A percentile compares a stretch with the other conserved stretches of the same genome.
These are phyloP conservation scores for Myotis lucifugus DNA, from an alignment of 2,113 vertebrate species.

Conservation along the genomic window DNA sequence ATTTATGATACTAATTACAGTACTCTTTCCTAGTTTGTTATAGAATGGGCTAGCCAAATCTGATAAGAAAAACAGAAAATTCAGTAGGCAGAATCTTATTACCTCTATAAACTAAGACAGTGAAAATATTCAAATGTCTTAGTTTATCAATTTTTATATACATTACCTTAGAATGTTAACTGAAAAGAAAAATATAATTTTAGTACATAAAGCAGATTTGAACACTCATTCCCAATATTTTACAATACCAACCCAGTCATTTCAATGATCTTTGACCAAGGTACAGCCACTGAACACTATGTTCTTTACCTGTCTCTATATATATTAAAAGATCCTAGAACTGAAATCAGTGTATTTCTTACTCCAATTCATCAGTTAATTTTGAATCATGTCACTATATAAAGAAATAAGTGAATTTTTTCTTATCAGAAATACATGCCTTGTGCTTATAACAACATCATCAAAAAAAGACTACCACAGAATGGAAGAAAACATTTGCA, in stretches of 20 bases:
- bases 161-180: background rate
- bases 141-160: slow-evolving; percentile 53
- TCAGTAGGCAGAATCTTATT: slow-evolving; percentile 66
- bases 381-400: background rate
- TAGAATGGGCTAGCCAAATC: slow-evolving; percentile 62
- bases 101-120: slow-evolving; percentile 67
- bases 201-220: slow-evolving; percentile 15
- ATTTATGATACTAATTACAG: slow-evolving; percentile 82
- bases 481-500: background rate
- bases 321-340: background rate
- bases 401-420: background rate
- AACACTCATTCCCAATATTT: slow-evolving; percentile 47
- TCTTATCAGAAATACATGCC: background rate
- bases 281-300: background rate
- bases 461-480: background rate
- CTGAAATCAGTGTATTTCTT: background rate
- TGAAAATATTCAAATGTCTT: slow-evolving; percentile 58
- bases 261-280: background rate
- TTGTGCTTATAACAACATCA: background rate
- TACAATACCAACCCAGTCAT: background rate
- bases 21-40: slow-evolving; percentile 75
- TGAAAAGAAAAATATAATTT: slow-evolving; percentile 14
- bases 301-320: background rate
- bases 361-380: background rate
- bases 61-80: slow-evolving; percentile 74